Conservation (phyloP, 2,113 vertebrate genomes). For the Gasterosteus nipponicus region DNA sequence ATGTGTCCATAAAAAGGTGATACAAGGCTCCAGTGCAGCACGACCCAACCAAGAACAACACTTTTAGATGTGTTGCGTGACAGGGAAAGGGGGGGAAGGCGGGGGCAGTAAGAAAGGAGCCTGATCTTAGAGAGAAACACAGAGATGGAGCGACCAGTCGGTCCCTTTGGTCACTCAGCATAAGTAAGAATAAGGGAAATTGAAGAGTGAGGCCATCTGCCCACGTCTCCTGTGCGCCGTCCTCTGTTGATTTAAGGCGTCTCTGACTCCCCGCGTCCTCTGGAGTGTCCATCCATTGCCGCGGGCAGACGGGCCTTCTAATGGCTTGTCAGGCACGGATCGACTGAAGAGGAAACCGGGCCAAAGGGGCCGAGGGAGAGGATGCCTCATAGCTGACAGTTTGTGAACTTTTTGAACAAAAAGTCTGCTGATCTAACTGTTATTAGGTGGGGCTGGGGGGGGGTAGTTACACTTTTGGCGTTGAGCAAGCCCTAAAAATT, state of each 20-base stretch:
- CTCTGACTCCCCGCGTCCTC: constrained; percentile 60
- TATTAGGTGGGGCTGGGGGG: background rate
- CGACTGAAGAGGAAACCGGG: constrained; percentile 45
- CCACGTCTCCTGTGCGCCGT: background rate
- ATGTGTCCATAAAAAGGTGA: too few species aligned
- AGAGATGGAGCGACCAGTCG: too few species aligned
- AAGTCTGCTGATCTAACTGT: constrained; percentile 62
- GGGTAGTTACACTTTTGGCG: constrained; percentile 16
- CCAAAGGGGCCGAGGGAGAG: constrained; percentile 55
- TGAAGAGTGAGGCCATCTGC: too few species aligned
- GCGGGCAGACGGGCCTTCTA: constrained; percentile 54
- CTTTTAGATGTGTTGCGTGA: too few species aligned
- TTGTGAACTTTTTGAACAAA: constrained; percentile 63
- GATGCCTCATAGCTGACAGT: constrained; percentile 66
- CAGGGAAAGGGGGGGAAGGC: too few species aligned
- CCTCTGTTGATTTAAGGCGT: constrained; percentile 60
- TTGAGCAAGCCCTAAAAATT: constrained; percentile 10
- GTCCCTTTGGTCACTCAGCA: too few species aligned
- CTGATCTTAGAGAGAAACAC: too few species aligned
- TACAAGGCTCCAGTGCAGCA: too few species aligned
- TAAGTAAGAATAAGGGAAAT: too few species aligned
- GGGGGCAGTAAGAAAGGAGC: too few species aligned
- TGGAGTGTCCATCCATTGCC: constrained; percentile 61
- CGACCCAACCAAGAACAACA: too few species aligned
- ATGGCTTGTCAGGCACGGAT: constrained; percentile 64